These are phyloP conservation scores for Lumbricus terrestris DNA, from an alignment of 2,888 invertebrate genomes.

Conservation along the genomic window DNA sequence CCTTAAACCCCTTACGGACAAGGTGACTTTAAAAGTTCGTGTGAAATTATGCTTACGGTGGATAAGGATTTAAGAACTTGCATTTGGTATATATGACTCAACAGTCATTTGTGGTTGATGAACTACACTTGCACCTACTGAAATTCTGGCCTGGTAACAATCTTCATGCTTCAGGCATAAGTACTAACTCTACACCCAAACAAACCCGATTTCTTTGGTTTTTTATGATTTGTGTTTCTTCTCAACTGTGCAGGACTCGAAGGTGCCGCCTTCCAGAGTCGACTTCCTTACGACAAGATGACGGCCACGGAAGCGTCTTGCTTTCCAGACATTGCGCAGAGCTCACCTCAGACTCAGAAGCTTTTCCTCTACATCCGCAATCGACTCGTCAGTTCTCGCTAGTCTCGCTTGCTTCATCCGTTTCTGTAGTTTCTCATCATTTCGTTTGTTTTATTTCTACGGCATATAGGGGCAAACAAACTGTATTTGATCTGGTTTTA, in stretches of 20 bases:
- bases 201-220: too few species aligned
- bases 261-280: slow-evolving; percentile 72
- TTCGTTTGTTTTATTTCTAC: neutral
- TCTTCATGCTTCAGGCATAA: neutral
- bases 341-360: slow-evolving; percentile 78
- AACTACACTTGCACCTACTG: neutral
- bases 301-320: slow-evolving; percentile 88
- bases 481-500: too few species aligned
- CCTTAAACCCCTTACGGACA: too few species aligned
- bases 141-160: neutral
- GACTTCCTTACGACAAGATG: slow-evolving; percentile 90
- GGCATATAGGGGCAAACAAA: too few species aligned
- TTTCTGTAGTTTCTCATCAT: neutral
- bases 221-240: neutral
- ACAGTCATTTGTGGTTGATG: neutral
- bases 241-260: slow-evolving; percentile 62
- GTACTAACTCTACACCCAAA: neutral
- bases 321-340: slow-evolving; percentile 85
- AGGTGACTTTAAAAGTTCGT: too few species aligned
- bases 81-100: neutral
- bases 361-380: slow-evolving; percentile 90
- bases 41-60: too few species aligned
- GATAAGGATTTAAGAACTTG: neutral
- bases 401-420: neutral
- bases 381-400: slow-evolving; percentile 67